phyloP scores from a whole-genome alignment of 2,113 vertebrate species.

The Syngnathoides biaculeatus region DNA sequence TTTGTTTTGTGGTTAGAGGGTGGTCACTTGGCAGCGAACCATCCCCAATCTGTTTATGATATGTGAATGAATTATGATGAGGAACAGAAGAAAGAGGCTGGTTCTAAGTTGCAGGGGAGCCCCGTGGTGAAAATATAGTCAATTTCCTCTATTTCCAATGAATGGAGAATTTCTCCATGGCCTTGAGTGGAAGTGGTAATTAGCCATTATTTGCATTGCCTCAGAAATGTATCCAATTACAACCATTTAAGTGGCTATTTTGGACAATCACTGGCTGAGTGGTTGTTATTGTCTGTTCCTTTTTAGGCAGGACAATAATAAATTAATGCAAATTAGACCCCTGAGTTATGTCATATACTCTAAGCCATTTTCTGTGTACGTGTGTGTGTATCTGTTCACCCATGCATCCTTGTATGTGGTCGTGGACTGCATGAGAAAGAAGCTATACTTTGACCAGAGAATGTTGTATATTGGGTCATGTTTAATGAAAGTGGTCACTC shows the following conservation, averaged over 20 bases:
- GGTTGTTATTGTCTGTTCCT: conserved; percentile 22
- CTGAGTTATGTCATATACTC: neutral
- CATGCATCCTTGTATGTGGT: neutral
- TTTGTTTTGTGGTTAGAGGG: conserved; percentile 60
- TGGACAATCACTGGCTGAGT: conserved; percentile 47
- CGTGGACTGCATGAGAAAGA: neutral
- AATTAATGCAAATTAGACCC: conserved; percentile 3
- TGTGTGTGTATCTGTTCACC: neutral
- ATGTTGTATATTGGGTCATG: too few species aligned
- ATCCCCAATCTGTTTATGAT: conserved; percentile 62
- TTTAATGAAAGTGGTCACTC: too few species aligned
- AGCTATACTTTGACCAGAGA: too few species aligned
- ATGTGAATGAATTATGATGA: conserved; percentile 41
- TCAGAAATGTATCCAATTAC: conserved; percentile 52
- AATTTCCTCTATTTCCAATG: conserved; percentile 18
- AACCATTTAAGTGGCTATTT: conserved; percentile 42
- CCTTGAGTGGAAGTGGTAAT: conserved; percentile 50
- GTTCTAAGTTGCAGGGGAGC: conserved; percentile 37
- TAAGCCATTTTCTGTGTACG: neutral
- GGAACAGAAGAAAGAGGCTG: conserved; percentile 24
- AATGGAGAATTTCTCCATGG: conserved; percentile 31
- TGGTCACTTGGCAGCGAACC: conserved; percentile 47
- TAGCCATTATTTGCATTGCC: conserved; percentile 54
- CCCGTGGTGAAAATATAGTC: conserved; percentile 18
- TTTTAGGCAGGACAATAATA: conserved; percentile 14